These are phyloP conservation scores for Drosophila emarginata DNA, from an alignment of 2,888 invertebrate genomes.

Conservation along the genomic window DNA sequence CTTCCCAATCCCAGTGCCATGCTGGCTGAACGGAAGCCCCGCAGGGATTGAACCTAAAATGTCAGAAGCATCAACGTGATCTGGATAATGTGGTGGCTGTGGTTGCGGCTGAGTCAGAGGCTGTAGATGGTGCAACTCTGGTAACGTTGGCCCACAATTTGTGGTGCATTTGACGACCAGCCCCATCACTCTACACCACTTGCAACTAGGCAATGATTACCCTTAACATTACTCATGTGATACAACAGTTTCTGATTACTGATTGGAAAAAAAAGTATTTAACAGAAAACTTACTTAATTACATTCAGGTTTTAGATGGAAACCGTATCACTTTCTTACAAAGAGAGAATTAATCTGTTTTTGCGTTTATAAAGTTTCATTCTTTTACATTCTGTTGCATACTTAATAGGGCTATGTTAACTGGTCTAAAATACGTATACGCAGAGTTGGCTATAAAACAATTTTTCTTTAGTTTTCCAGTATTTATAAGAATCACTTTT, in stretches of 20 bases:
- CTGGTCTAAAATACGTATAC: neutral
- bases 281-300: neutral
- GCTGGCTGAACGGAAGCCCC: constrained; percentile 52
- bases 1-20: constrained; percentile 13
- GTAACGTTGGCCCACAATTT: constrained; percentile 29
- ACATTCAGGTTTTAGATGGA: neutral
- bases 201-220: constrained; percentile 53
- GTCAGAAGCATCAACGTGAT: constrained; percentile 71
- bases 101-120: constrained; percentile 19
- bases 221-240: constrained; percentile 50
- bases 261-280: neutral
- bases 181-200: constrained; percentile 17
- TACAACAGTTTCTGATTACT: constrained; percentile 20
- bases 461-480: no score
- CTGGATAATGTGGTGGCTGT: constrained; percentile 68
- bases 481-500: no score
- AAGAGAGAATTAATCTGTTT: no score
- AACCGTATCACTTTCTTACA: no score
- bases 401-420: neutral
- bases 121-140: neutral
- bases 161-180: constrained; percentile 10
- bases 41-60: constrained; percentile 74
- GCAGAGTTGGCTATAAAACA: neutral
- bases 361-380: no score
- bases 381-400: neutral